Conservation (phyloP, 2,113 vertebrate genomes). For the Nesoenas mayeri region DNA sequence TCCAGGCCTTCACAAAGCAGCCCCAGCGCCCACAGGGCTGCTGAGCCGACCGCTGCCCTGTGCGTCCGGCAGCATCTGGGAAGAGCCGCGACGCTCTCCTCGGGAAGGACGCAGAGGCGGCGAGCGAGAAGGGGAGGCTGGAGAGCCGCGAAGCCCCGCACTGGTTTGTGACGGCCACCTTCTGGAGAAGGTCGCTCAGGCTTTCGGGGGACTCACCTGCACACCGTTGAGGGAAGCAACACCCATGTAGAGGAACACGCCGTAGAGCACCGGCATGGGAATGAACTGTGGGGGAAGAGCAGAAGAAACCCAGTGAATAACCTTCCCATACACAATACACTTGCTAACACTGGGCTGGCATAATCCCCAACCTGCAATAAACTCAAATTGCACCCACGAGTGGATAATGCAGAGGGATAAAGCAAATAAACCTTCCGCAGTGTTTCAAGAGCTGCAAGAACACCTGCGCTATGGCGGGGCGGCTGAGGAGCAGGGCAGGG, state of each 20-base stretch:
- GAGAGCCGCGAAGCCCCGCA: neutral
- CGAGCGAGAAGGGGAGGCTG: neutral
- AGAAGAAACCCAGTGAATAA: neutral
- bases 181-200: neutral
- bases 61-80: neutral
- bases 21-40: rapidly evolving
- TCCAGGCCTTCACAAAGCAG: neutral
- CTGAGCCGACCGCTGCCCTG: neutral
- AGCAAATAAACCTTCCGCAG: neutral
- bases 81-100: neutral
- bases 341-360: rapidly evolving
- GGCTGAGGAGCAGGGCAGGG: neutral
- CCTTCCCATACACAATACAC: rapidly evolving
- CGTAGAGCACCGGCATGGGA: constrained; percentile 85
- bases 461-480: neutral
- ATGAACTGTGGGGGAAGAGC: constrained; percentile 73
- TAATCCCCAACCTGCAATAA: rapidly evolving
- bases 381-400: rapidly evolving
- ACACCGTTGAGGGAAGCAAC: constrained; percentile 84
- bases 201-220: constrained; percentile 71
- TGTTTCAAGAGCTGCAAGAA: rapidly evolving
- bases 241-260: constrained; percentile 86
- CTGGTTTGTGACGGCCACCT: neutral
- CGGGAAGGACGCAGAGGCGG: neutral
- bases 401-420: rapidly evolving